Evolutionary conservation across 1,140 invertebrate species (phyloP).

Genomic region (Periplaneta americana): DNA sequence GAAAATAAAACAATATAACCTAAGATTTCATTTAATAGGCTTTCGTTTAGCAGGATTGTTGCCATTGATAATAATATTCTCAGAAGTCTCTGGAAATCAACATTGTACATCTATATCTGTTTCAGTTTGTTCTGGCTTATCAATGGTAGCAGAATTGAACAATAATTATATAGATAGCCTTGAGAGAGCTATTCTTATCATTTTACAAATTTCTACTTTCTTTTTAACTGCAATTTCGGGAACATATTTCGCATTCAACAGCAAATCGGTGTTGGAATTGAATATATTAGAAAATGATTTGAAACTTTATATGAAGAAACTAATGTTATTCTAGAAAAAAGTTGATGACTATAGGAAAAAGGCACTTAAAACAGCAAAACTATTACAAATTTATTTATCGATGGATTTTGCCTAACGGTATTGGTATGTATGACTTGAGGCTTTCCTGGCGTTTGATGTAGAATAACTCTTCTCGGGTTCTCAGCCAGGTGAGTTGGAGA

Average conservation of each 20-base stretch:
- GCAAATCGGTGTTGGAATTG: background rate
- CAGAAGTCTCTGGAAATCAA: background rate
- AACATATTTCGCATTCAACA: background rate
- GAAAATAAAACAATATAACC: background rate
- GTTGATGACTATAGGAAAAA: background rate
- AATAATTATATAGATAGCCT: background rate
- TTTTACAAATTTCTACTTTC: background rate
- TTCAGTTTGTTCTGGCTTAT: background rate
- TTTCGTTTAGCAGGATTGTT: background rate
- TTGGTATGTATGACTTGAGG: too few species aligned
- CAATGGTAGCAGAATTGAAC: background rate
- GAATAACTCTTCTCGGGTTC: too few species aligned
- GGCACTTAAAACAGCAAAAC: background rate
- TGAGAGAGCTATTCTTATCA: background rate
- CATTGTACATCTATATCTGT: background rate
- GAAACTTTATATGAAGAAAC: background rate
- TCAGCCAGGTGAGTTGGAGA: too few species aligned
- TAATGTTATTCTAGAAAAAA: background rate
- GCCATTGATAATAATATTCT: background rate
- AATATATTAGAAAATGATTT: background rate
- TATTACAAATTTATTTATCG: background rate
- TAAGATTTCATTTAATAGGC: background rate
- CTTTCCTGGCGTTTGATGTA: too few species aligned
- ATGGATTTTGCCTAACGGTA: background rate
- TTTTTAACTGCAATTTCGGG: background rate